Evolutionary conservation across 2,797 vertebrate species (phyloP), one percentile per base, ranked within the genome.

Genomic region (Clangula hyemalis): DNA sequence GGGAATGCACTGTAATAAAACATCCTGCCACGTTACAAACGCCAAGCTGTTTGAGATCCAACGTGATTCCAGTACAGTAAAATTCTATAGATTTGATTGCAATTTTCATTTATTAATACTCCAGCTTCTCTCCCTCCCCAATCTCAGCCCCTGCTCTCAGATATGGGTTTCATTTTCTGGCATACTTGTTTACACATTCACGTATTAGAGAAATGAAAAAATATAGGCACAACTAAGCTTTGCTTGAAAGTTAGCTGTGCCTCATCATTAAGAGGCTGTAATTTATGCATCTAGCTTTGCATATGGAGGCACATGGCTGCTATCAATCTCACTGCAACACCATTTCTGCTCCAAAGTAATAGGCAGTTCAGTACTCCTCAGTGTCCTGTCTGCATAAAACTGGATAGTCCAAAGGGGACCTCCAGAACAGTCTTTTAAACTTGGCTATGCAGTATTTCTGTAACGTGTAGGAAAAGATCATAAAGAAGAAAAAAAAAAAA

Each of bases 1-100:
- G 95, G 95, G 95, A 97, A 95, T 25, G 89, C 49, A 56, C 83
- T 2, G 0, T 47, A 82, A 94, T 96, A 96, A 97, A 97, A n/a
- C 78, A 96, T 72, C 69, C 65, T 92, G 93, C 86, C 60, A 70
- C 0, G 5, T 58, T 95, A 75, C 82, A 61, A 93, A 72, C 36
- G 78, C 93, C 38, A 70, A 91, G 62, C 87, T 88, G 72, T 34
- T 94, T 7, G 57, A 79, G 69, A 83, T 83, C 64, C 91, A 69
- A 64, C 5, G 30, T 25, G 69, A 77, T 38, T 88, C 32, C 6
- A 39, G 39, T 8, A 21, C 65, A 78, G 79, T 45, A 41, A 71
- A 83, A 73, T 86, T 77, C 43, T 85, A 32, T 24, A 65, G 41
- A 53, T 75, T 87, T 80, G 38, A 74, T 22, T 79, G 76, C 47